Evolutionary conservation across 2,888 invertebrate genomes (phyloP), one percentile per base, ranked within the genome.

Genomic region (Andrena praecox): DNA sequence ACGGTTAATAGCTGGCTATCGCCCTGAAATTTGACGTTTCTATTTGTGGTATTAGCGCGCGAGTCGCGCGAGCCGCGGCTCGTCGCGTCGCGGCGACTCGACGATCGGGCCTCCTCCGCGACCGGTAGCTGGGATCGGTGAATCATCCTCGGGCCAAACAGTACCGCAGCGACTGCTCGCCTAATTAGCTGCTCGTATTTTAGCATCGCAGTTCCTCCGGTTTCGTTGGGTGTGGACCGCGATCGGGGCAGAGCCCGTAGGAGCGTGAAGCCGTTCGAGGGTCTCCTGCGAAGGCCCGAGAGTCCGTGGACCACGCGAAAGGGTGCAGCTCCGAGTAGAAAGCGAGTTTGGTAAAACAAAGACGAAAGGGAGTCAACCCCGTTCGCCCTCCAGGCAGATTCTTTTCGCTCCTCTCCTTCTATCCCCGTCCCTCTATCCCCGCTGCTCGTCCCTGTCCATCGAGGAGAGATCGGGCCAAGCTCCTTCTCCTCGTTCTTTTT

Each of bases 1-100:
- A 86, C 80, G 48, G 79, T 88, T 92, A 89, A 91, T 90, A 87
- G 82, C 86, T 80, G 76, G 79, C 89, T 88, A 89, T 90, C 88
- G 89, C 85, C 82, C 80, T 59, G 31, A 87, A 90, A 91, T 91
- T 90, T 88, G 89, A 91, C 89, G 90, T 90, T 91, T 92, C 91
- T 89, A 92, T 92, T 90, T 86, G 85, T 79, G 77, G 67, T 64
- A 76, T 50, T 71, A 8, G 33, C 16, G 54, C 16, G n/a, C 27
- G 56, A 56, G 24, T 56, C 56, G 56, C 56, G 52, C 7, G 52
- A 20, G 52, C n/a, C 52, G 52, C 52, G 52, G 2, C 52, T 20
- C 52, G 20, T 20, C 10, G 24, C 24, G 10, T 20, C 20, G 10
- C 54, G 24, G 10, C 16, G 35, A 2, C n/a, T 31, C 62, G 20